Percentiles rank a stretch among this genome's conserved stretches.
Evolutionary conservation across 2,113 vertebrate genomes (phyloP).

Genomic region (Nothocercus julius): DNA sequence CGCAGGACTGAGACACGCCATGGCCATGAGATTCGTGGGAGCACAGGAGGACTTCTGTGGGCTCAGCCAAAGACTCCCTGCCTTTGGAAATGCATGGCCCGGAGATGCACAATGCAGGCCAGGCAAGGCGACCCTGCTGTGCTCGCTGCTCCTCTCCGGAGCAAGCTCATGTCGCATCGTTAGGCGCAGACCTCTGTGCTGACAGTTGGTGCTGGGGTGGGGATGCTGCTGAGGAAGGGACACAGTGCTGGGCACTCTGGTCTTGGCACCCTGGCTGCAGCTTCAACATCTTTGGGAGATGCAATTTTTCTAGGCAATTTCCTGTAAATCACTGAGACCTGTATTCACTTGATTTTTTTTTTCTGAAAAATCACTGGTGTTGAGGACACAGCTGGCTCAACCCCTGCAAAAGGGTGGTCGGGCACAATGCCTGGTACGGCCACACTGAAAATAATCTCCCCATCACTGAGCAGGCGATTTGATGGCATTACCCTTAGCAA

Average conservation of each 20-base stretch:
- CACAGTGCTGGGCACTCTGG: not conserved
- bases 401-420: not conserved
- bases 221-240: not conserved
- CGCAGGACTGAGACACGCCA: not conserved
- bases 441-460: not conserved
- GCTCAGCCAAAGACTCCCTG: not conserved
- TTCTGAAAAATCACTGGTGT: not conserved
- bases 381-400: not conserved
- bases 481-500: not conserved
- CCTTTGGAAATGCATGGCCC: not conserved
- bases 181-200: rapidly evolving
- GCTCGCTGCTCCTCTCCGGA: not conserved
- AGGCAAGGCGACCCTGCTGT: not conserved
- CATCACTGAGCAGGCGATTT: not conserved
- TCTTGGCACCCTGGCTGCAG: not conserved
- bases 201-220: rapidly evolving
- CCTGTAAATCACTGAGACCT: not conserved
- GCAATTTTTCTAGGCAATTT: not conserved
- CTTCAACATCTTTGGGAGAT: not conserved
- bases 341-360: not conserved
- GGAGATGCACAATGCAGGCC: not conserved
- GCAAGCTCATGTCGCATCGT: not conserved
- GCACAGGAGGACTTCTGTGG: slow-evolving; percentile 59
- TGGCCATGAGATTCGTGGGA: slow-evolving; percentile 17
- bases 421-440: not conserved